These are phyloP conservation scores for Bothrops jararaca DNA, from an alignment of 2,113 vertebrate species.

Conservation along the genomic window DNA sequence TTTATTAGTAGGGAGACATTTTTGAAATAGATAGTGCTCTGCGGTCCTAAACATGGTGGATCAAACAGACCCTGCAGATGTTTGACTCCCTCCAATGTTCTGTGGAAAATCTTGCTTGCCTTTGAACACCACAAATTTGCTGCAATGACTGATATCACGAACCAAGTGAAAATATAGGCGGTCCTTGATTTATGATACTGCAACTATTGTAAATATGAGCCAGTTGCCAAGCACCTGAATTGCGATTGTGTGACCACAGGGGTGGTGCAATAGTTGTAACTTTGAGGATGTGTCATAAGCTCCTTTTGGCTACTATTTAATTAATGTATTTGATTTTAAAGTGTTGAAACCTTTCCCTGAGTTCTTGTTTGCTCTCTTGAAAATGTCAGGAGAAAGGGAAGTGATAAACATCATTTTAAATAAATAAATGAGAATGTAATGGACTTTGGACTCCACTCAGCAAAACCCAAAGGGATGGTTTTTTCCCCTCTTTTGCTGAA, in stretches of 20 bases:
- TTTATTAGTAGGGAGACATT: not conserved
- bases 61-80: not conserved
- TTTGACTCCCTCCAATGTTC: not conserved
- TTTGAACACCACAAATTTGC: not conserved
- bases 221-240: no score
- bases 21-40: not conserved
- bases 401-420: not conserved
- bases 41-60: not conserved
- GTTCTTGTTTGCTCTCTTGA: not conserved
- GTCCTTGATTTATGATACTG: no score
- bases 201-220: no score
- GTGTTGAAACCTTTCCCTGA: not conserved
- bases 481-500: not conserved
- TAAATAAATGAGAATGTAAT: not conserved
- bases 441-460: not conserved
- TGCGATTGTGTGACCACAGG: no score
- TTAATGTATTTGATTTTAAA: not conserved
- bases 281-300: not conserved
- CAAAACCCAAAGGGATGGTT: not conserved
- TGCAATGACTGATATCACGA: not conserved
- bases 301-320: not conserved
- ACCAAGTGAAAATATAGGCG: not conserved
- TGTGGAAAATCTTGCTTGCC: not conserved
- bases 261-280: no score
- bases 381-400: not conserved